A percentile compares a stretch with the other conserved stretches of the same genome.
phyloP scores from a whole-genome alignment of 2,888 invertebrate genomes.

The Lasioglossum vierecki region DNA sequence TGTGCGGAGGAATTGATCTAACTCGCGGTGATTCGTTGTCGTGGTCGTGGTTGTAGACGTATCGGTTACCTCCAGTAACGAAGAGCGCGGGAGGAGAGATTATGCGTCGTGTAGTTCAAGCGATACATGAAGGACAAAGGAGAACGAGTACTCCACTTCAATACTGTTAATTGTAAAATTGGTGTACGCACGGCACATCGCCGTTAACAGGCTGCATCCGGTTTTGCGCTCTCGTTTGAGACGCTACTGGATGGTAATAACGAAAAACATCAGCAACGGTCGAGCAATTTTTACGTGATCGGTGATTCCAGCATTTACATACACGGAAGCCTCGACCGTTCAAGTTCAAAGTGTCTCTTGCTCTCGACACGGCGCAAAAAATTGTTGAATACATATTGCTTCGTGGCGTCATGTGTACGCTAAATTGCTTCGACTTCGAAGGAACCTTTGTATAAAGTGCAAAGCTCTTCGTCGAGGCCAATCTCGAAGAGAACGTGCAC shows the following conservation, averaged over 20 bases:
- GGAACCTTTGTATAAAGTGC: not conserved
- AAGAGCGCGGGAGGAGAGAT: conserved; percentile 7
- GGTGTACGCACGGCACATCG: conserved; percentile 41
- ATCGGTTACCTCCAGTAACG: not conserved
- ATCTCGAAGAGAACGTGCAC: not conserved
- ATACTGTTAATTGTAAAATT: conserved; percentile 79
- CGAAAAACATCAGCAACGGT: not conserved
- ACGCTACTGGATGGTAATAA: not conserved
- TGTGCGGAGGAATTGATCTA: not conserved
- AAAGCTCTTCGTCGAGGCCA: not conserved
- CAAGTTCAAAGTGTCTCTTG: not conserved
- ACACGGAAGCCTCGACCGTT: not conserved
- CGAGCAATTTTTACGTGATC: not conserved
- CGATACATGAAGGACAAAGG: conserved; percentile 33
- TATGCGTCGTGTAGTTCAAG: conserved; percentile 16
- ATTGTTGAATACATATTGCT: not conserved
- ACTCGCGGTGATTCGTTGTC: not conserved
- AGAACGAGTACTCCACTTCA: conserved; percentile 61
- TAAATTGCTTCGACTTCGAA: not conserved
- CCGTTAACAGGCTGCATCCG: conserved; percentile 61
- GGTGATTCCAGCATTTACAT: not conserved
- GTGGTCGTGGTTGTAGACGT: not conserved
- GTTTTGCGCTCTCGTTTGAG: conserved; percentile 29
- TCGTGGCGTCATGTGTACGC: not conserved
- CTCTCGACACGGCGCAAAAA: not conserved